These are phyloP conservation scores for Muschampia plurimacula DNA, from an alignment of 2,888 invertebrate species.

Conservation along the genomic window DNA sequence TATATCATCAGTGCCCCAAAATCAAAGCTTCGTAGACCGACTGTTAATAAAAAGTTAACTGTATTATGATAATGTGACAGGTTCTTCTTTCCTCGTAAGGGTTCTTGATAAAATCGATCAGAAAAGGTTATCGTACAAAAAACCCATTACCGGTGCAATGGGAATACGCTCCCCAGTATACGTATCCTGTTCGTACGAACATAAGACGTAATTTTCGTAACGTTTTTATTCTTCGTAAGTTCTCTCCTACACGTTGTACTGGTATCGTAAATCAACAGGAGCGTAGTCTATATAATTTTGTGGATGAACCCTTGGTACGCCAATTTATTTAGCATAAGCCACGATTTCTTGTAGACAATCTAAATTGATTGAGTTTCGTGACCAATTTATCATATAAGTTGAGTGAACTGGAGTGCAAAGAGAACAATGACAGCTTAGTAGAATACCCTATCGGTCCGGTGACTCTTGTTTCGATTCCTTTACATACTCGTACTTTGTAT, in stretches of 20 bases:
- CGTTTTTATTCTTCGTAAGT: not conserved
- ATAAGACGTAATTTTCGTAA: not conserved
- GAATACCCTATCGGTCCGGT: too few relatives aligned
- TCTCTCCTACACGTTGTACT: not conserved
- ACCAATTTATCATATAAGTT: not conserved
- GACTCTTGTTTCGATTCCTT: too few relatives aligned
- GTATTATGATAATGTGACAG: slow-evolving; percentile 1
- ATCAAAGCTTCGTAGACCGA: not conserved
- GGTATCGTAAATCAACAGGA: not conserved
- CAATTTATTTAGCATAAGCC: slow-evolving; percentile 5
- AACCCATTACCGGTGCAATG: slow-evolving; percentile 4
- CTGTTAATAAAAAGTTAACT: slow-evolving; percentile 1
- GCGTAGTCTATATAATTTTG: not conserved
- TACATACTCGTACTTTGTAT: too few relatives aligned
- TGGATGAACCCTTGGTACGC: not conserved
- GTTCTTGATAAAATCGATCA: slow-evolving; percentile 1
- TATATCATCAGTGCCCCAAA: not conserved
- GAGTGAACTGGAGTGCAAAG: too few relatives aligned
- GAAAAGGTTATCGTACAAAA: not conserved
- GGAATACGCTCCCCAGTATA: not conserved
- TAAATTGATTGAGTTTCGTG: slow-evolving; percentile 9
- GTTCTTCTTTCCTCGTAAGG: slow-evolving; percentile 2
- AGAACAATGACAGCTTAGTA: too few relatives aligned
- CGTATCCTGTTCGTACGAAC: not conserved
- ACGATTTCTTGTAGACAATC: slow-evolving; percentile 5